phyloP scores from a whole-genome alignment of 2,888 invertebrate species.

The Cylindroiulus punctatus region DNA sequence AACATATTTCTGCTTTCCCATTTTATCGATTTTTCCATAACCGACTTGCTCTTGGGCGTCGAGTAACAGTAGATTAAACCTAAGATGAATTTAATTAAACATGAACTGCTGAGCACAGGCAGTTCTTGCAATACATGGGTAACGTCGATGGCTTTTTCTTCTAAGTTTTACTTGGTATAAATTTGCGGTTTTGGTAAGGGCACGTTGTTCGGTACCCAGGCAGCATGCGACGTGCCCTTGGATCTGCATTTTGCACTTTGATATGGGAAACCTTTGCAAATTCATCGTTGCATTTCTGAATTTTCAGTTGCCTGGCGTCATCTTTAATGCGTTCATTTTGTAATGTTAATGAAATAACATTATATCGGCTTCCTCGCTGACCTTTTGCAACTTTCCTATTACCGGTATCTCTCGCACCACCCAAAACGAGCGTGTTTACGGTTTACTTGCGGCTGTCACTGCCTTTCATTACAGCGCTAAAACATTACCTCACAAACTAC shows the following conservation, averaged over 20 bases:
- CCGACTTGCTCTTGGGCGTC: background rate
- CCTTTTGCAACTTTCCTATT: conserved; percentile 21
- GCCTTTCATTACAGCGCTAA: conserved; percentile 25
- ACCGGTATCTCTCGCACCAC: background rate
- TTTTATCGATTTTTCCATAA: conserved; percentile 28
- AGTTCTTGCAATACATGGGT: background rate
- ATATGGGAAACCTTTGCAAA: background rate
- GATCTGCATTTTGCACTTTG: background rate
- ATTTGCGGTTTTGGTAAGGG: no score
- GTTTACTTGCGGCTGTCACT: conserved; percentile 34
- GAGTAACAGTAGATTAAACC: background rate
- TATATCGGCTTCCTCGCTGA: background rate
- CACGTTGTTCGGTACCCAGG: no score
- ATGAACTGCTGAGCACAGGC: background rate
- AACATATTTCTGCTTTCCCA: conserved; percentile 29
- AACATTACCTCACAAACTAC: conserved; percentile 34
- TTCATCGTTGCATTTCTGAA: background rate
- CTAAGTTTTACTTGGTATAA: no score
- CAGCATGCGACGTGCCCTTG: no score
- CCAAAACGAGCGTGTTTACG: conserved; percentile 34
- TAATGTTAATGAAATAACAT: conserved; percentile 32
- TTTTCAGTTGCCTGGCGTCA: background rate
- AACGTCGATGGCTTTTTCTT: no score
- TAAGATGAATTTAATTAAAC: conserved; percentile 38
- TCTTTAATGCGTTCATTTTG: background rate